These are phyloP conservation scores for Heterohyrax brucei DNA, from an alignment of 2,797 vertebrate genomes.

Conservation along the genomic window DNA sequence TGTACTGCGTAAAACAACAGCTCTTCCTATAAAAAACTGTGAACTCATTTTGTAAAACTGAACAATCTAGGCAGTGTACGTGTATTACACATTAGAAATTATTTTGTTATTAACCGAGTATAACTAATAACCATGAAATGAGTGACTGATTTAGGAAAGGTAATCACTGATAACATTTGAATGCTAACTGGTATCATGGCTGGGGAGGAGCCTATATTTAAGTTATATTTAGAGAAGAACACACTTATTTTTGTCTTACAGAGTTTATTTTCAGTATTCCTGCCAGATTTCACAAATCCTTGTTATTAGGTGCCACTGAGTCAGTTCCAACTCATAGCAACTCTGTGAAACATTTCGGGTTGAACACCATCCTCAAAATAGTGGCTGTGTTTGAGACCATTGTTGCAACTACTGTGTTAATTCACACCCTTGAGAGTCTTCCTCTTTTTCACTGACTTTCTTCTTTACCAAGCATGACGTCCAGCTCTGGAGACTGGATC, in stretches of 20 bases:
- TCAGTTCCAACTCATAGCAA: too few species aligned
- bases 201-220: background rate
- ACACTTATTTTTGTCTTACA: background rate
- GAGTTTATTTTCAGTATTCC: background rate
- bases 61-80: background rate
- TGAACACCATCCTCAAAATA: too few species aligned
- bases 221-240: background rate
- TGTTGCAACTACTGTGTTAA: too few species aligned
- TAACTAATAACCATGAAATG: background rate
- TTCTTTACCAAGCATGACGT: too few species aligned
- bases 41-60: background rate
- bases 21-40: constrained; percentile 4
- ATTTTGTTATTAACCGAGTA: background rate
- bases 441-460: too few species aligned
- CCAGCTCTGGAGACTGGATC: too few species aligned
- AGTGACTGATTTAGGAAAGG: background rate
- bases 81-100: background rate
- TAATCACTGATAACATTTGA: background rate
- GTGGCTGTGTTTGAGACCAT: too few species aligned
- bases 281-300: background rate
- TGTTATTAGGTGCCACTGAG: too few species aligned
- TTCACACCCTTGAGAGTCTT: too few species aligned
- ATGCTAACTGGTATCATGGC: background rate
- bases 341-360: too few species aligned
- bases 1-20: background rate